A percentile compares a stretch with the other conserved stretches of the same genome.
These are phyloP conservation scores for Ophraella communa DNA, from an alignment of 2,888 invertebrate species.

Conservation along the genomic window DNA sequence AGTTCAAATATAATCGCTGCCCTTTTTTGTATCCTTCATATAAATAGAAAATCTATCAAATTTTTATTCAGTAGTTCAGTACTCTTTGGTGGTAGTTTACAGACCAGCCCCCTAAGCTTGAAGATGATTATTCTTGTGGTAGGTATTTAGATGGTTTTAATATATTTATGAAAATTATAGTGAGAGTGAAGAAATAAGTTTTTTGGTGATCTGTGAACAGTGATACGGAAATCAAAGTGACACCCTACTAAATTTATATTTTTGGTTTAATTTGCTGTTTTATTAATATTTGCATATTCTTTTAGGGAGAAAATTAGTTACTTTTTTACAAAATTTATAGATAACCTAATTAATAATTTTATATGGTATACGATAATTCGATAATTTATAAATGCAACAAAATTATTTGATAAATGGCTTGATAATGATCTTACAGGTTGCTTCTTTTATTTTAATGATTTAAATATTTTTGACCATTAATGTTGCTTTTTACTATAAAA, in stretches of 20 bases:
- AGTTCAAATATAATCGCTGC: slow-evolving; percentile 20
- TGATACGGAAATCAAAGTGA: slow-evolving; percentile 11
- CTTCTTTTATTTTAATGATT: too few species aligned
- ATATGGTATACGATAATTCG: too few species aligned
- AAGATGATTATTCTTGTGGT: slow-evolving; percentile 50
- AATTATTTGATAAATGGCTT: too few species aligned
- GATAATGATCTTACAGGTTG: too few species aligned
- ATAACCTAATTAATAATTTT: too few species aligned
- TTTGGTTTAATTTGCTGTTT: background rate
- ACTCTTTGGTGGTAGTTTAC: slow-evolving; percentile 36
- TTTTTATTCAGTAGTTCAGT: slow-evolving; percentile 34
- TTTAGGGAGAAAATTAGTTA: too few species aligned
- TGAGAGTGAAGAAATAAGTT: slow-evolving; percentile 26
- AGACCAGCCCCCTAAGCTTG: slow-evolving; percentile 10
- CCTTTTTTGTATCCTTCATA: slow-evolving; percentile 35
- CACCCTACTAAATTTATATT: background rate
- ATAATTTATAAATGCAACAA: too few species aligned
- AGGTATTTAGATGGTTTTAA: slow-evolving; percentile 34
- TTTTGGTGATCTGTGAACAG: slow-evolving; percentile 23
- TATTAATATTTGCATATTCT: too few species aligned
- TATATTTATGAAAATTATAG: slow-evolving; percentile 15
- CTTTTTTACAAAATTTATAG: too few species aligned
- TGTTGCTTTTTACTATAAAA: too few species aligned
- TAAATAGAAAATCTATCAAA: slow-evolving; percentile 37
- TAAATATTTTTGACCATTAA: too few species aligned